Base-by-base conservation (phyloP, 2,113 vertebrate genomes). In the Grammomys surdaster region DNA sequence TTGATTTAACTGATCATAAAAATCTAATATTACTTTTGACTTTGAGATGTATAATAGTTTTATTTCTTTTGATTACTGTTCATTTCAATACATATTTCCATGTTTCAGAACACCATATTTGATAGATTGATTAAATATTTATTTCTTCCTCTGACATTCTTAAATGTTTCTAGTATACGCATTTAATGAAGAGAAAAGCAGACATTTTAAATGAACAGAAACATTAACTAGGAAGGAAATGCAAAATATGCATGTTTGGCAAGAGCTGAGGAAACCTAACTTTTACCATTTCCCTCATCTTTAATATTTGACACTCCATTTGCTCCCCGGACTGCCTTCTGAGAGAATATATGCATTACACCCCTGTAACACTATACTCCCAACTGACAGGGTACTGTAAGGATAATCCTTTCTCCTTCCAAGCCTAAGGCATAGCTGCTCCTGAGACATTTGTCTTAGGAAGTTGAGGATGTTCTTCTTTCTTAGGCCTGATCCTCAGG, bases 1-100 rank as follows among this genome's bases (percentile, higher is more conserved):
- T 94, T 94, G 46, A 69, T 67, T 96, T 84, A 67, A 87, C 9
- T 70, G 12, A 76, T 16, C 63, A 46, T 54, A 88, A 92, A 92
- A 73, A 43, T 65, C 26, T 84, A 17, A 33, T 76, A 10, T 60
- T 94, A 60, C 46, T 46, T 93, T 93, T 82, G 8, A 70, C 16
- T 46, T 92, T 77, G 36, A 82, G 4, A 84, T 13, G 19, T 40
- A 31, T 43, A 77, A 43, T 28, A 19, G 2, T 36, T 89, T 67
- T 96, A 19, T 2, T 87, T 13, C 36, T 28, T 92, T 69, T 58
- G 3, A 58, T 19, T 5, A 89, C 7, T 46, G 48, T 43, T 86
- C 56, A 7, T 85, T 67, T 91, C 19, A 43, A 7, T 63, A 1
- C 0, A 51, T 48, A 16, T 56, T 88, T 81, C n/a, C 56, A 43